These are phyloP conservation scores for Amiota minor DNA, from an alignment of 2,888 invertebrate species.

Conservation along the genomic window DNA sequence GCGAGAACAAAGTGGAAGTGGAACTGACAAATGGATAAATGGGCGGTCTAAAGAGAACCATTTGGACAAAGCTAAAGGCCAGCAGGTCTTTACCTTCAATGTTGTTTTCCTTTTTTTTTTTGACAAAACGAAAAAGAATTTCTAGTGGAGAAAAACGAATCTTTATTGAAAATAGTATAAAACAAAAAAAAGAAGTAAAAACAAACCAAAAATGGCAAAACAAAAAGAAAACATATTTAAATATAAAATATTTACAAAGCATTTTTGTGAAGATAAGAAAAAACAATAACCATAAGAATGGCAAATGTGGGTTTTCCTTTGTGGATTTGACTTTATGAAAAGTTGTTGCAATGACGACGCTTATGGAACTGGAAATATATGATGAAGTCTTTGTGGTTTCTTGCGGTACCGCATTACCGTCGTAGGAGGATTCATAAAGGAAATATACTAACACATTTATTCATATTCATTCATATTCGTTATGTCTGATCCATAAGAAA, in stretches of 20 bases:
- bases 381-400: not conserved
- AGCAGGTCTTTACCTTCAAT: not conserved
- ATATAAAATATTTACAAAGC: slow-evolving; percentile 23
- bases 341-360: too few species aligned
- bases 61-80: not conserved
- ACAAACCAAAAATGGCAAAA: not conserved
- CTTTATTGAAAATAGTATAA: not conserved
- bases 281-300: slow-evolving; percentile 18
- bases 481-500: too few species aligned
- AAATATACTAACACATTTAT: slow-evolving; percentile 32
- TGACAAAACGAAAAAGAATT: not conserved
- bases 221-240: not conserved
- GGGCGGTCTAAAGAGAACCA: too few species aligned
- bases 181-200: not conserved
- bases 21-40: not conserved
- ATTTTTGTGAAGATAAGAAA: slow-evolving; percentile 13
- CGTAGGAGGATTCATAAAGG: slow-evolving; percentile 31
- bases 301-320: too few species aligned
- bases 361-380: too few species aligned
- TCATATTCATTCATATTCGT: too few species aligned
- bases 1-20: not conserved
- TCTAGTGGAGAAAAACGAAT: not conserved
- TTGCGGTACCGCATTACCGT: not conserved
- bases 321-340: too few species aligned
- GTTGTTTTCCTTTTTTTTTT: not conserved